Base-by-base conservation (phyloP, 2,797 vertebrate genomes). In the Enoplosus armatus region DNA sequence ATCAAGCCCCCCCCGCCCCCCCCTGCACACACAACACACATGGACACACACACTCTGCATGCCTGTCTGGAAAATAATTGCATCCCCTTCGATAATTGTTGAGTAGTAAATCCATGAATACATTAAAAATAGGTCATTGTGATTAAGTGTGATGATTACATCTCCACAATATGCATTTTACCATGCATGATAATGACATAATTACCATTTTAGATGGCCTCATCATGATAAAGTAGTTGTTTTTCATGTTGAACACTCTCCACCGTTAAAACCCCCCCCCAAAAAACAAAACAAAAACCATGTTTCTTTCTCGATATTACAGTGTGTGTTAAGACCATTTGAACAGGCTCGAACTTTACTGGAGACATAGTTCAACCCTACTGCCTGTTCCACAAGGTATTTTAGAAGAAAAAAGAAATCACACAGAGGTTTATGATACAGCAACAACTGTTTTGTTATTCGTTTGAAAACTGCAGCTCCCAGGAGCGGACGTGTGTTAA, bases 101-200 rank as follows among this genome's bases (percentile, higher is more conserved):
- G 61, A 54, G 66, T 45, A 61, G 27, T 77, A 76, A 79, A 87
- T 82, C 62, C 60, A 83, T 80, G 85, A 87, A 89, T 86, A 75
- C 41, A 85, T 89, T 82, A 80, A 20, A 82, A 72, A 79, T 41
- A 58, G 56, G 59, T 72, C 43, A 79, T 51, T 76, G 50, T 75
- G 60, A 88, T 87, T 78, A 64, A 70, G 41, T 37, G 64, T 37
- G 65, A 66, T 83, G 80, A 87, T 85, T 83, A 63, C 35, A 75
- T 77, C 69, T 47, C 41, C 15, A 70, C 51, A 75, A 74, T 71
- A 73, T 33, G 37, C 35, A 41, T 66, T 80, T 72, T 26, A 79
- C n/a, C 43, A 51, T 8, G 66, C 45, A 77, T 66, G 60, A 79
- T 77, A 78, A 80, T 79, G 54, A 51, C 65, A 27, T 68, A 31